Base-by-base conservation (phyloP, 2,888 invertebrate species). In the Acrobasis repandana region DNA sequence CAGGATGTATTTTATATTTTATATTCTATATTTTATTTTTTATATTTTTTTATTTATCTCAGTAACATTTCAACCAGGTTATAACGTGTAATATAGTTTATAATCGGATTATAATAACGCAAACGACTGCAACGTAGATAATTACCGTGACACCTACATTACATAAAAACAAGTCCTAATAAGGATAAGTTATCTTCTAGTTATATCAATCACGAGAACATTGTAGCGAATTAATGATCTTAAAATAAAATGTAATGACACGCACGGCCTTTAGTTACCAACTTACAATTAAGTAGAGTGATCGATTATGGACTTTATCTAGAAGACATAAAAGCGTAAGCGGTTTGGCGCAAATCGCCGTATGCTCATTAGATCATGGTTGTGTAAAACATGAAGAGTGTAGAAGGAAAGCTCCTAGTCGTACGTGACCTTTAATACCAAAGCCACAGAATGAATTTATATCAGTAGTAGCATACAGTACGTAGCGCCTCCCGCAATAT, bases 211-310 rank as follows among this genome's bases (percentile, higher is more conserved):
- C 86, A 86, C 79, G 74, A 75, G 73, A 72, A 76, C 77, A 74
- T 72, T 79, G 79, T 79, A 76, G 74, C 77, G 76, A 80, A 82
- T 85, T 87, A 88, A 88, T 85, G 84, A 85, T 86, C 85, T 86
- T 73, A 84, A 87, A 88, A 86, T 88, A 88, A 80, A 82, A 83
- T 81, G 77, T 89, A 88, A 87, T 87, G 84, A 85, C 83, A 83
- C 72, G 68, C 71, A 67, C 78, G 86, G 82, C 85, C 86, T 88
- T 81, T 80, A 68, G 66, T 65, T 66, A 65, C 79, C 69, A 76
- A 65, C 63, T 60, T 76, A 75, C 68, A 59, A 61, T 67, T 70
- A 71, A 65, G 34, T 36, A 58, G 56, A 65, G 33, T 66, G 67
- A 34, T 57, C 72, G 34, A 84, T 71, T 67, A 66, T 72, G 62